These are phyloP conservation scores for Raphicerus campestris DNA, from an alignment of 2,113 vertebrate genomes.

Conservation along the genomic window DNA sequence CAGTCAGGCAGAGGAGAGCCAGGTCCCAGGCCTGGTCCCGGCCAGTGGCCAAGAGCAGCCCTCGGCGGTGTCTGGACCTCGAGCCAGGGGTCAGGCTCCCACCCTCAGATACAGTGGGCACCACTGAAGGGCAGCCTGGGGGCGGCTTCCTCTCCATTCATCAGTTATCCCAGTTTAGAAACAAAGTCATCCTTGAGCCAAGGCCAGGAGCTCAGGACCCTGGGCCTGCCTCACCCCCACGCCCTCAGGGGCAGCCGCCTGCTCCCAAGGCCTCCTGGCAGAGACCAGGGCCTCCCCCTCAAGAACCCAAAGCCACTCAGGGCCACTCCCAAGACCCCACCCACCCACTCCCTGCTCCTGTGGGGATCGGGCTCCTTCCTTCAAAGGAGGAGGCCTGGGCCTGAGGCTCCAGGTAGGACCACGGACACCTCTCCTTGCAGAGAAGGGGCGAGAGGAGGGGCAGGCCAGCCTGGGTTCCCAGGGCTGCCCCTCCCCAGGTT, in stretches of 20 bases:
- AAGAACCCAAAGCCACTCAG: neutral
- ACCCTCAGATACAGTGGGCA: neutral
- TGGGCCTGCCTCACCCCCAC: accelerated
- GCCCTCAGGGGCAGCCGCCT: accelerated
- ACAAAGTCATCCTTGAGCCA: neutral
- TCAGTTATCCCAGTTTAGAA: neutral
- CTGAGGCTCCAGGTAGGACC: neutral
- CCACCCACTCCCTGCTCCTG: neutral
- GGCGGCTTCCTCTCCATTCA: neutral
- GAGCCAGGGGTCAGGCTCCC: neutral
- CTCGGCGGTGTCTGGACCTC: neutral
- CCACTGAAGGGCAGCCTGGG: neutral
- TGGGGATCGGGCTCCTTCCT: neutral
- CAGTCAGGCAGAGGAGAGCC: neutral
- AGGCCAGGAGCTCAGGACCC: neutral
- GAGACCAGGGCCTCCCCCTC: neutral
- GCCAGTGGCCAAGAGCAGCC: neutral
- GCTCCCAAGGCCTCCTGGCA: neutral
- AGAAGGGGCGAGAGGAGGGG: too few relatives aligned
- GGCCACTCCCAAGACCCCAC: neutral
- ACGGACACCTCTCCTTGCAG: neutral
- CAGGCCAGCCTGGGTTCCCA: neutral
- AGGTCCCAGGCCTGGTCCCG: neutral
- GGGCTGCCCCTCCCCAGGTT: too few relatives aligned
- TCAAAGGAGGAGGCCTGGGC: neutral